phyloP scores from a whole-genome alignment of 1,140 invertebrate species.

The Bactericera cockerelli region DNA sequence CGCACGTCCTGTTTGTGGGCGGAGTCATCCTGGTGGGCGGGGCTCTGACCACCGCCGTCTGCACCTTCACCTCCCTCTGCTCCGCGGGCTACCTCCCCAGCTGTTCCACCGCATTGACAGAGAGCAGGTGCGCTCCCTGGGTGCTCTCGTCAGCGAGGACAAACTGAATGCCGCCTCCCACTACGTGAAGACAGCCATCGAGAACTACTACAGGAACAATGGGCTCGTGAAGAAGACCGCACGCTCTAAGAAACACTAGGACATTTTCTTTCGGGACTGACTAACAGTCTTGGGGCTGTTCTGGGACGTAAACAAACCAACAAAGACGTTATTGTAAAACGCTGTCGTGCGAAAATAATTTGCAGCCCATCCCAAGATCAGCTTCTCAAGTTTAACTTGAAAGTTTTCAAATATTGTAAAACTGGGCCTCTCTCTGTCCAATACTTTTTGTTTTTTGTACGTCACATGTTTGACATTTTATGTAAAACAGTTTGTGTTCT shows the following conservation, averaged over 20 bases:
- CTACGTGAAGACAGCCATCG: conserved; percentile 43
- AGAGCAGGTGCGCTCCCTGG: conserved; percentile 27
- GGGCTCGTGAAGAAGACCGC: conserved; percentile 18
- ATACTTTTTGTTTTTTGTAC: too few species aligned
- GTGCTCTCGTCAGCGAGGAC: conserved; percentile 25
- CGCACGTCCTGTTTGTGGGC: neutral
- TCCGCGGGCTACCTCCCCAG: conserved; percentile 35
- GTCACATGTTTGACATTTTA: too few species aligned
- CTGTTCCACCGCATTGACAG: conserved; percentile 21
- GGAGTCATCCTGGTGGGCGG: conserved; percentile 27
- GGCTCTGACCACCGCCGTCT: conserved; percentile 37
- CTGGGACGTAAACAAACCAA: too few species aligned
- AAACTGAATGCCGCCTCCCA: conserved; percentile 39
- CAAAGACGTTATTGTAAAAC: too few species aligned
- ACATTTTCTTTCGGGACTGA: too few species aligned
- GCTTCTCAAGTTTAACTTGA: too few species aligned
- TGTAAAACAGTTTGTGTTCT: too few species aligned
- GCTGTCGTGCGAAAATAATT: too few species aligned
- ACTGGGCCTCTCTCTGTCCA: too few species aligned
- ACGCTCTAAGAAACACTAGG: neutral
- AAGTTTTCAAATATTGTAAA: too few species aligned
- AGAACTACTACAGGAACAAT: conserved; percentile 42
- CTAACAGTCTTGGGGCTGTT: too few species aligned
- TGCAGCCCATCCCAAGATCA: too few species aligned
- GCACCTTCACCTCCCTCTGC: conserved; percentile 46